phyloP scores from a whole-genome alignment of 2,113 vertebrate species.

The Rafetus swinhoei region DNA sequence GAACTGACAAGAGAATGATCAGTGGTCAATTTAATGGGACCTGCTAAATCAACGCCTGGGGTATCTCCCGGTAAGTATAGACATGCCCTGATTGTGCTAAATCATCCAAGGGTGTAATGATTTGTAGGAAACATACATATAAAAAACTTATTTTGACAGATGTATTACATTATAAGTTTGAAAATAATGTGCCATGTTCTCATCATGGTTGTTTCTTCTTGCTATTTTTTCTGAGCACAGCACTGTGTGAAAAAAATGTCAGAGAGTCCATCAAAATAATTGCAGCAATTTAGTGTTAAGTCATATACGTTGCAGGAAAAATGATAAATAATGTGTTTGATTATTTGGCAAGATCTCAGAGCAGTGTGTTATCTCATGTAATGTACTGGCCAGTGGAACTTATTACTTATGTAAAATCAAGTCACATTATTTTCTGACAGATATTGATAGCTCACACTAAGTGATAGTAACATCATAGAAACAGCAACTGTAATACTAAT shows the following conservation, averaged over 20 bases:
- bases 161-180: not conserved
- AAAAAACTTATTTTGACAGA: not conserved
- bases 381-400: not conserved
- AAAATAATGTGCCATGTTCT: rapidly evolving
- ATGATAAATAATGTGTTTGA: not conserved
- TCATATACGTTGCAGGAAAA: not conserved
- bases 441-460: not conserved
- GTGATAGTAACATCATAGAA: too few species aligned
- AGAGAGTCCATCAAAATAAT: not conserved
- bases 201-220: not conserved
- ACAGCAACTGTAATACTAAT: not conserved
- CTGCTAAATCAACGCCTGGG: too few species aligned
- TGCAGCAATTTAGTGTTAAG: not conserved
- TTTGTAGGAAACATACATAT: not conserved
- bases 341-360: not conserved
- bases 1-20: too few species aligned
- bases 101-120: not conserved
- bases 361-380: not conserved
- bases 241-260: not conserved
- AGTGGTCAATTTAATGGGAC: too few species aligned
- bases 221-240: rapidly evolving
- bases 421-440: not conserved
- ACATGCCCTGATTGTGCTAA: not conserved
- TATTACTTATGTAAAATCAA: not conserved
- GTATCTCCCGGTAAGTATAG: too few species aligned